These are phyloP conservation scores for Petrocephalus zakoni DNA, from an alignment of 2,113 vertebrate species.

Conservation along the genomic window DNA sequence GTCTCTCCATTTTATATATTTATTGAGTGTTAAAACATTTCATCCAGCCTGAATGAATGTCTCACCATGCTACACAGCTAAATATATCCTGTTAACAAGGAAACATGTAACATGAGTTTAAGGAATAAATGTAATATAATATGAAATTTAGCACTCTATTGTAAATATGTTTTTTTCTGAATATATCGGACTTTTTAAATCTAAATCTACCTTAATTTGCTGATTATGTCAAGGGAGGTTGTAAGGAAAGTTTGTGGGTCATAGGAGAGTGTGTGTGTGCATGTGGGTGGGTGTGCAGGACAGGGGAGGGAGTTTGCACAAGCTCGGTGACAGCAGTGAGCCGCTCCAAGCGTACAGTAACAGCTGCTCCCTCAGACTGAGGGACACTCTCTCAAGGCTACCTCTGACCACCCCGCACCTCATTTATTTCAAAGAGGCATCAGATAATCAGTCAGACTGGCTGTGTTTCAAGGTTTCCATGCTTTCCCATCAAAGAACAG, in stretches of 20 bases:
- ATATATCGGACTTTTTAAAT: not conserved
- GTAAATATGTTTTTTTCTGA: not conserved
- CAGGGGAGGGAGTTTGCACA: not conserved
- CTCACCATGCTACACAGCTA: not conserved
- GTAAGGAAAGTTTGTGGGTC: slow-evolving; percentile 14
- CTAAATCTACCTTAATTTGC: not conserved
- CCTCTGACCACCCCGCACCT: not conserved
- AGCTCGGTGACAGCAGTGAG: not conserved
- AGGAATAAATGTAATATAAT: not conserved
- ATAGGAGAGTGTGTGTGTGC: not conserved
- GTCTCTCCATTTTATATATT: not conserved
- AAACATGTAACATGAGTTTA: not conserved
- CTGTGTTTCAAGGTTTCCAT: not conserved
- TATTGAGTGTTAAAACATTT: not conserved
- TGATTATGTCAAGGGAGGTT: not conserved
- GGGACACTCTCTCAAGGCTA: slow-evolving; percentile 9
- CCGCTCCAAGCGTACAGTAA: not conserved
- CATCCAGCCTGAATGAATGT: not conserved
- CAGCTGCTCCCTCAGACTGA: not conserved
- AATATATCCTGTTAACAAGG: no score
- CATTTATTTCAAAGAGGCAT: slow-evolving; percentile 17
- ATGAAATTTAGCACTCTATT: not conserved
- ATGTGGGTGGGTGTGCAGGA: not conserved
- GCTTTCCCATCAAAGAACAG: not conserved
- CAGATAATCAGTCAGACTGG: not conserved